Conservation (phyloP, 2,888 invertebrate species). For the Clivina fossor region DNA sequence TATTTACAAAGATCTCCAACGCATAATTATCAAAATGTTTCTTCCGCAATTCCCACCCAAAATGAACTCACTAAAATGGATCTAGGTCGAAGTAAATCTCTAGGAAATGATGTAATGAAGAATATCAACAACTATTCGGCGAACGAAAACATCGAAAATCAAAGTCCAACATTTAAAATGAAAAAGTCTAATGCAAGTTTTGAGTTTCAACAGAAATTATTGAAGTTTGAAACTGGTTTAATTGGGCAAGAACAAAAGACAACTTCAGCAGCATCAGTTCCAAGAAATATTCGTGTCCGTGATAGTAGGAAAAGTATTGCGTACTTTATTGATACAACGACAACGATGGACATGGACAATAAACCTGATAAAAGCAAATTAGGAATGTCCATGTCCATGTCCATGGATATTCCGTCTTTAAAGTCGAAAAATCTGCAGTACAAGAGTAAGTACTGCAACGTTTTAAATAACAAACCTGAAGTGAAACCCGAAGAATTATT, state of each 20-base stretch:
- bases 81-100: slow-evolving; percentile 16
- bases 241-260: slow-evolving; percentile 30
- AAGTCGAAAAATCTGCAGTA: slow-evolving; percentile 60
- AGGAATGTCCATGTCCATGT: too few relatives aligned
- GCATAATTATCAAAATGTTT: too few relatives aligned
- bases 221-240: slow-evolving; percentile 50
- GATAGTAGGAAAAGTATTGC: slow-evolving; percentile 48
- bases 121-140: background rate
- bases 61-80: background rate
- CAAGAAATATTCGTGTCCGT: too few relatives aligned
- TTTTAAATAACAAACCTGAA: slow-evolving; percentile 53
- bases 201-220: slow-evolving; percentile 51
- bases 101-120: slow-evolving; percentile 5
- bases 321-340: slow-evolving; percentile 48
- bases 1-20: too few relatives aligned
- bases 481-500: slow-evolving; percentile 39
- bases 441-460: slow-evolving; percentile 54
- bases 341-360: slow-evolving; percentile 39
- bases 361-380: slow-evolving; percentile 45
- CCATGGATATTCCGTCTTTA: slow-evolving; percentile 61
- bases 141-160: slow-evolving; percentile 19
- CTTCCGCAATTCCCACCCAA: too few relatives aligned
- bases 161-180: slow-evolving; percentile 17
- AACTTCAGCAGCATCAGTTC: background rate
- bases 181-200: slow-evolving; percentile 48